phyloP scores from a whole-genome alignment of 2,888 invertebrate species.

The Oligia latruncula region DNA sequence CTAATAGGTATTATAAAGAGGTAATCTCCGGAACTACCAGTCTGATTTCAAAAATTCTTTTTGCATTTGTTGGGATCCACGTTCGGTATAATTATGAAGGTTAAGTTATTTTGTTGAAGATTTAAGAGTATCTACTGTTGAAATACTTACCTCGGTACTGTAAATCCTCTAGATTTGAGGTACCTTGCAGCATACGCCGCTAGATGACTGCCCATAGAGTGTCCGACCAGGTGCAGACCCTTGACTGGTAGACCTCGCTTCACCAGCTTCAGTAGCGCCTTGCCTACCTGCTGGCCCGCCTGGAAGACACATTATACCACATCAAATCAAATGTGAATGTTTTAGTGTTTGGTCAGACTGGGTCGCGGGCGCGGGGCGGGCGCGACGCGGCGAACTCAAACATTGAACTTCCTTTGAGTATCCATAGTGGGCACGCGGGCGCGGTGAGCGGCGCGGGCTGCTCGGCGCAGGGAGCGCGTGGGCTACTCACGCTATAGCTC shows the following conservation, averaged over 20 bases:
- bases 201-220: conserved; percentile 90
- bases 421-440: no score
- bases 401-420: no score
- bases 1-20: no score
- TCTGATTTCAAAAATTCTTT: no score
- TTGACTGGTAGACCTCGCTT: conserved; percentile 84
- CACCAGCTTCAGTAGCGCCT: conserved; percentile 84
- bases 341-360: no score
- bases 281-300: conserved; percentile 83
- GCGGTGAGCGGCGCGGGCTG: no score
- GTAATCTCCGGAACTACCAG: no score
- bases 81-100: not conserved
- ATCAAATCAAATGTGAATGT: not conserved
- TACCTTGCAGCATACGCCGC: conserved; percentile 88
- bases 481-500: no score
- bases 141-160: conserved; percentile 71
- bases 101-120: not conserved
- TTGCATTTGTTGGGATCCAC: no score
- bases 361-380: no score
- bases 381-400: no score
- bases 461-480: no score
- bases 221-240: conserved; percentile 88
- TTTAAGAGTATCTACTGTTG: not conserved
- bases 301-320: conserved; percentile 55
- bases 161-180: conserved; percentile 73